Evolutionary conservation across 2,113 vertebrate genomes (phyloP).

Genomic region (Oceanodroma tethys): DNA sequence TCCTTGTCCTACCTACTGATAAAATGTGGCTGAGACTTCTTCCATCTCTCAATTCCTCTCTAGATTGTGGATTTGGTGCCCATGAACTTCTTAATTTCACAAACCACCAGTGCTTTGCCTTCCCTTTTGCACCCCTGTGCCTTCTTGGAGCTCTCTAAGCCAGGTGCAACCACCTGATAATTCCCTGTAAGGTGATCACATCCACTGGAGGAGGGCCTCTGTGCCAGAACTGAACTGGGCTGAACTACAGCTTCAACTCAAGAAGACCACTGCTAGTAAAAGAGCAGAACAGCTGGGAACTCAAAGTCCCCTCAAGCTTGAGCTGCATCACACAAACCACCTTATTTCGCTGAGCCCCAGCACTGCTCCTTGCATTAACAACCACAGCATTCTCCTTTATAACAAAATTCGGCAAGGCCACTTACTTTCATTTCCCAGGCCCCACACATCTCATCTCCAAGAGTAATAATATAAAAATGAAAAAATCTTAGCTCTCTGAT

Average conservation of each 20-base stretch:
- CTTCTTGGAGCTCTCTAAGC: not conserved
- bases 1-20: conserved; percentile 5
- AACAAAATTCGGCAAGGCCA: not conserved
- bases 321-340: not conserved
- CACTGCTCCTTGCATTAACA: not conserved
- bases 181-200: not conserved
- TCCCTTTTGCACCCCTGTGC: not conserved
- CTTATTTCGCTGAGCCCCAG: not conserved
- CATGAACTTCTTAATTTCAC: conserved; percentile 59
- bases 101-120: conserved; percentile 48
- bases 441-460: not conserved
- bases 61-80: not conserved
- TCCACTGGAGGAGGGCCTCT: not conserved
- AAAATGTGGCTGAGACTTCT: not conserved
- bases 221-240: not conserved
- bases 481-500: too few relatives aligned
- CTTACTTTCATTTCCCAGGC: not conserved
- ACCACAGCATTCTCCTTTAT: not conserved
- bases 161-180: conserved; percentile 47
- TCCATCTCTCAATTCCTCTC: not conserved
- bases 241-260: not conserved
- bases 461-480: accelerated
- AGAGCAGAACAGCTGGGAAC: not conserved
- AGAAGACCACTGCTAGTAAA: not conserved
- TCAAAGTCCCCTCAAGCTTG: not conserved